A percentile compares a stretch with the other conserved stretches of the same genome.
Evolutionary conservation across 2,113 vertebrate species (phyloP).

Genomic region (Stegostoma tigrinum): DNA sequence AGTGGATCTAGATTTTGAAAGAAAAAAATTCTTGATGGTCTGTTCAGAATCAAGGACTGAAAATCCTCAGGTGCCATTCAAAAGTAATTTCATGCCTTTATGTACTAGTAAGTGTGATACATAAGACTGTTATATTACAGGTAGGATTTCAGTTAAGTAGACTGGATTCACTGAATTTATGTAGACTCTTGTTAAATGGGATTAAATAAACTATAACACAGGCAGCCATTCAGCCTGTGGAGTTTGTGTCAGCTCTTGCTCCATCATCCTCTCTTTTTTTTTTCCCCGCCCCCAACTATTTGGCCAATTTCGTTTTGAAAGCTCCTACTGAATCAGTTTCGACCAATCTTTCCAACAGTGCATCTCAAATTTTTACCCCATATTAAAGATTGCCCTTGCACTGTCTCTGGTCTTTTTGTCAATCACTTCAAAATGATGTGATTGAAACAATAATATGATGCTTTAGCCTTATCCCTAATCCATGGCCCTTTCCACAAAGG

Average conservation of each 20-base stretch:
- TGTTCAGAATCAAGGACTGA: background rate
- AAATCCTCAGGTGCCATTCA: background rate
- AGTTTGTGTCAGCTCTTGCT: background rate
- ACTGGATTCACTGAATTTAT: background rate
- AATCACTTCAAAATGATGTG: background rate
- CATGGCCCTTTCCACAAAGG: background rate
- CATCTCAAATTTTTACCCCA: background rate
- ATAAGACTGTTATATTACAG: background rate
- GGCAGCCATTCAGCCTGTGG: background rate
- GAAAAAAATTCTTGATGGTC: background rate
- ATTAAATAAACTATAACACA: background rate
- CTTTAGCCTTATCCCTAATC: background rate
- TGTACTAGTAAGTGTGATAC: background rate
- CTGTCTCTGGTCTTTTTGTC: background rate
- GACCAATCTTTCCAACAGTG: background rate
- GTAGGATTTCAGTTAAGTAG: background rate
- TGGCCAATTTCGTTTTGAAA: background rate
- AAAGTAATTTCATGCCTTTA: background rate
- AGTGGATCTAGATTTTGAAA: background rate
- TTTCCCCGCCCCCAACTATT: background rate
- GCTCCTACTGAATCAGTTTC: background rate
- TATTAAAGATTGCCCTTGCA: background rate
- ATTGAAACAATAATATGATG: background rate
- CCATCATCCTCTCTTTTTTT: background rate
- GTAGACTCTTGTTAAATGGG: background rate